Evolutionary conservation across 2,888 invertebrate genomes (phyloP), one percentile per base, ranked within the genome.

Genomic region (Heteropelma amictum): DNA sequence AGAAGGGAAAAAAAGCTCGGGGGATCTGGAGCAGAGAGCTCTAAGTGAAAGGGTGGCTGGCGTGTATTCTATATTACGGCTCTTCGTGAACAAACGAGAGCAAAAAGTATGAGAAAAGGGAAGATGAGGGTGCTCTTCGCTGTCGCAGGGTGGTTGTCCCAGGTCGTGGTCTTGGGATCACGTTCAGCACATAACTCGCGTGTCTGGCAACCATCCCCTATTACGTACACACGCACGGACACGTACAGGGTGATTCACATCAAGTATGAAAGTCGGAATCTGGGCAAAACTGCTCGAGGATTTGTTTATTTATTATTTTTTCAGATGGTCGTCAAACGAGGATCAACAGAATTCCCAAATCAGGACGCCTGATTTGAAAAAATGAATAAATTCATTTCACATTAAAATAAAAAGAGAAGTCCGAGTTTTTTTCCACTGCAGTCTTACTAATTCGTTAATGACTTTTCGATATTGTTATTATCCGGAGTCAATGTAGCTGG

Each of bases 151-250:
- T 76, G 77, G 76, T 81, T 79, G 82, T 80, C 80, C 79, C 82
- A 80, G 81, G 82, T 82, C 80, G 79, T 63, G 79, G 56, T 78
- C 72, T 53, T 53, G 73, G 68, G 76, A 78, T 82, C 83, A 83
- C 83, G 83, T 81, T 78, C 80, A 75, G 73, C 79, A 79, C 80
- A 84, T 84, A 84, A 84, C 83, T 84, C 77, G 80, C 79, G 72
- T 61, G 77, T 67, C 68, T 72, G 61, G 70, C 51, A 68, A 58
- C 65, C 53, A 38, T 51, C 26, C 54, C 19, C 30, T 72, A n/a
- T 26, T 23, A 51, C 30, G 8, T 51, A 14, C 23, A 51, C 17
- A 51, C 19, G 33, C 30, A 40, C 14, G 5, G 23, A 56, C 26
- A 19, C 42, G 12, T 47, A 30, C 17, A 28, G 28, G 4, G 28